Evolutionary conservation across 2,888 invertebrate genomes (phyloP), one percentile per base, ranked within the genome.

Genomic region (Choristoneura rosaceana): DNA sequence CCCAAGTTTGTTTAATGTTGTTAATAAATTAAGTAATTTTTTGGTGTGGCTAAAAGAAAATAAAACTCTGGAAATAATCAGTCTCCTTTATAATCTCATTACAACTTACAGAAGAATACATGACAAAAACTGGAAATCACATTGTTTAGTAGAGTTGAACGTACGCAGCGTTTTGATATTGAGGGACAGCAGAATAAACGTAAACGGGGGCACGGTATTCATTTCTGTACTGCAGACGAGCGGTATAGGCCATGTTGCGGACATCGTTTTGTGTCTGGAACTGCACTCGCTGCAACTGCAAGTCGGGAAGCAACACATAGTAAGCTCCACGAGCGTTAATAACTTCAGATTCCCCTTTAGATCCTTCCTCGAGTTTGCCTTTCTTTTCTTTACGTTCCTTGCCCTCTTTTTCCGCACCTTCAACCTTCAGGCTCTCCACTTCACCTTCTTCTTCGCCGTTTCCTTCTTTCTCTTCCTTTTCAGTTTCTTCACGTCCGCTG

Each of bases 131-230:
- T 38, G 4, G 1, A 25, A 3, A 52, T 25, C 25, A 25, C 25
- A 12, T 4, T n/a, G 43, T 41, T 82, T 82, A 85, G 74, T 80
- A 82, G 71, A 89, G 80, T 80, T 90, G 91, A 17, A 90, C 80
- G 76, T 91, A 90, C 17, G 90, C 88, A 1, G 87, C 85, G 0
- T 84, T 84, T 63, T 87, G 89, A 76, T 87, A 88, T 69, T 89
- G 89, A 2, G 92, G 92, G 2, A 82, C 87, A 76, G 81, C 81
- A 0, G 95, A 95, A 83, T 95, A 96, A 59, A 96, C 95, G 43
- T 95, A 96, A 62, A 95, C 93, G 8, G 94, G 94, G 17, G 96
- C 95, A 0, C 95, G 95, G 71, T 96, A 95, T 74, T 96, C 95
- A 78, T 95, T 94, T 79, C 92, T 95, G 82, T 96, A 96, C 65